Percentiles rank a stretch among this genome's conserved stretches.
These are phyloP conservation scores for Gasterosteus nipponicus DNA, from an alignment of 2,113 vertebrate species.

Conservation along the genomic window DNA sequence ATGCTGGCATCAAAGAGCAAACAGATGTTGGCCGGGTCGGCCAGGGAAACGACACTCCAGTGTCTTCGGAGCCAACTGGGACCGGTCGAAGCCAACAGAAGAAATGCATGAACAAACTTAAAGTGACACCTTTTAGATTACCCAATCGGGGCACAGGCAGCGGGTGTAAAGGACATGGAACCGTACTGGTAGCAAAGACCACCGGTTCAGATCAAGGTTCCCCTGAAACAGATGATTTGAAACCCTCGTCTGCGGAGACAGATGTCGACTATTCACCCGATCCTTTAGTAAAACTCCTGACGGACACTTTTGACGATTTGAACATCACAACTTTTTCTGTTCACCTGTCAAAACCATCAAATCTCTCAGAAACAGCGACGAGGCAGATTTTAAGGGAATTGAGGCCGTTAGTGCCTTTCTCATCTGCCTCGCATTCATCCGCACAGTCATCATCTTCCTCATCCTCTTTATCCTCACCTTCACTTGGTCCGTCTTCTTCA, in stretches of 20 bases:
- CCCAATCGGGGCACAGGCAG: slow-evolving; percentile 36
- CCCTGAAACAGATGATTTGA: neutral
- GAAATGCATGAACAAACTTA: slow-evolving; percentile 75
- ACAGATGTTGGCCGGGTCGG: slow-evolving; percentile 39
- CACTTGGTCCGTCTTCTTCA: too few species aligned
- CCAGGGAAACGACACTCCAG: slow-evolving; percentile 18
- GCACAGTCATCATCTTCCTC: neutral
- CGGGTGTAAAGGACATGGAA: slow-evolving; percentile 40
- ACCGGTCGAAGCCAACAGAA: slow-evolving; percentile 52
- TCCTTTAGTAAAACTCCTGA: slow-evolving; percentile 51
- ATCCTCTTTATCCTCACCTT: neutral
- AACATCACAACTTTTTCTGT: slow-evolving; percentile 62
- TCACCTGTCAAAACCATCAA: slow-evolving; percentile 42
- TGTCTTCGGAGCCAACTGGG: slow-evolving; percentile 36
- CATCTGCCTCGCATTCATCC: neutral
- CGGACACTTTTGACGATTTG: slow-evolving; percentile 39
- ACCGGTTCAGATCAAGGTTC: slow-evolving; percentile 3
- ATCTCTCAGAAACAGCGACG: slow-evolving; percentile 22
- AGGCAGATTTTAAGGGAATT: slow-evolving; percentile 32
- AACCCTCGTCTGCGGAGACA: neutral
- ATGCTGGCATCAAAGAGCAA: slow-evolving; percentile 17
- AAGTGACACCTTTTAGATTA: slow-evolving; percentile 66
- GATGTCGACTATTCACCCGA: slow-evolving; percentile 27
- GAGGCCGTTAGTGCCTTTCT: slow-evolving; percentile 23
- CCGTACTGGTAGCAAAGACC: neutral